Evolutionary conservation across 2,797 vertebrate genomes (phyloP), one percentile per base, ranked within the genome.

Genomic region (Hippocampus kuda): DNA sequence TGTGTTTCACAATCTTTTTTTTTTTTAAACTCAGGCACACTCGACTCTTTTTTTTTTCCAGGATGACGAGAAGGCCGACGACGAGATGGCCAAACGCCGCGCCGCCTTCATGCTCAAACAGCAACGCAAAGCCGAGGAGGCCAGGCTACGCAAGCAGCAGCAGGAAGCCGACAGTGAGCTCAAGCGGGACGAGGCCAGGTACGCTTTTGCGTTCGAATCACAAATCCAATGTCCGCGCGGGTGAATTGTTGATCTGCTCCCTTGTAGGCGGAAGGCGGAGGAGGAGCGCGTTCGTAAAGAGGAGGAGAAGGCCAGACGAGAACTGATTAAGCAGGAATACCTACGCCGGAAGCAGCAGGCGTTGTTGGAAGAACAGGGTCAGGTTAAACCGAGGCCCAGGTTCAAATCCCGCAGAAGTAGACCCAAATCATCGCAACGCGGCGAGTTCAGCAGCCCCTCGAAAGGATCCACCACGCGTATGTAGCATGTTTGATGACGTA

Each of bases 301-400:
- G 18, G 96, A 99, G 53, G 97, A 99, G 86, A 98, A 97, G 75
- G 92, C 94, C 0, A 89, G 97, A 0, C 87, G 95, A 27, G 97
- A 99, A 48, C 90, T 99, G 1, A 99, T 98, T 66, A 99, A 99
- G 77, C 97, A 99, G 79, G 96, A 98, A 12, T 98, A 99, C 78
- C 78, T 99, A 69, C 87, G 90, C 67, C 89, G 92, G 76, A 99
- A 99, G 79, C 97, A 99, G 84, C 89, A 95, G 68, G 93, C 94
- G 41, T 84, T 96, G 51, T 72, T 96, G 69, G 97, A 99, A 70
- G 97, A 98, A 77, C 96, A 98, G 69, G 96, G 95, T 2, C 88
- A 93, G 56, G 89, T 91, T 38, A 93, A 90, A 65, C 90, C 92
- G 59, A 90, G 92, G 42, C 93, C 94, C 0, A 92, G 93, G 73